Evolutionary conservation across 2,113 vertebrate genomes (phyloP).

Genomic region (Limnothrissa miodon): DNA sequence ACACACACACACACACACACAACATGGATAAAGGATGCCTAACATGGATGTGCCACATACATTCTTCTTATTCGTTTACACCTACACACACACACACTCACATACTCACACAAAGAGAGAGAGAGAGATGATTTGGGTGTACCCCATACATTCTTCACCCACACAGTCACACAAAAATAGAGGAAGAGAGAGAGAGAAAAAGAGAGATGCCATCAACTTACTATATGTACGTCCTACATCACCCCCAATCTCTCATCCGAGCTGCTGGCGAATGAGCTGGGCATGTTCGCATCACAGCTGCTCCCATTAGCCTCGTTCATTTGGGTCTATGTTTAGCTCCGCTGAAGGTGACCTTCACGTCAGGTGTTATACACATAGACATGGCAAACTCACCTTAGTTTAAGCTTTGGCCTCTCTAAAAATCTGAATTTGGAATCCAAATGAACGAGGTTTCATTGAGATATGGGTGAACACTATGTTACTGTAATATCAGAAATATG

Average conservation of each 20-base stretch:
- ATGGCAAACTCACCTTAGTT: too few relatives aligned
- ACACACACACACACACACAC: background rate
- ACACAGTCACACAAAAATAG: background rate
- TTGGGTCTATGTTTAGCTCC: background rate
- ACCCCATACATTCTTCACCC: too few relatives aligned
- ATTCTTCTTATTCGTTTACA: too few relatives aligned
- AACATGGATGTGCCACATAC: too few relatives aligned
- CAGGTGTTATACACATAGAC: background rate
- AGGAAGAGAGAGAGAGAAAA: too few relatives aligned
- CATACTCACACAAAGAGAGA: background rate
- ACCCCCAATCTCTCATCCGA: background rate
- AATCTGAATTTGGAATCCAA: background rate
- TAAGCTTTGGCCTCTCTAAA: background rate
- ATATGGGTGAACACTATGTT: background rate
- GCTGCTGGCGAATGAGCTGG: background rate
- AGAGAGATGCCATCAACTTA: background rate
- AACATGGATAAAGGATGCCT: background rate
- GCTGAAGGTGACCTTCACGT: background rate
- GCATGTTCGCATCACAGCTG: background rate
- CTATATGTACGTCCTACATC: background rate
- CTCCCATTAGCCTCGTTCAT: background rate
- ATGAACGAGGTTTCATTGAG: background rate
- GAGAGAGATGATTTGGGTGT: too few relatives aligned
- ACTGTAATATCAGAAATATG: background rate
- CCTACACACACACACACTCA: background rate